A percentile compares a stretch with the other conserved stretches of the same genome.
phyloP scores from a whole-genome alignment of 2,888 invertebrate genomes.

The Elysia crispata region DNA sequence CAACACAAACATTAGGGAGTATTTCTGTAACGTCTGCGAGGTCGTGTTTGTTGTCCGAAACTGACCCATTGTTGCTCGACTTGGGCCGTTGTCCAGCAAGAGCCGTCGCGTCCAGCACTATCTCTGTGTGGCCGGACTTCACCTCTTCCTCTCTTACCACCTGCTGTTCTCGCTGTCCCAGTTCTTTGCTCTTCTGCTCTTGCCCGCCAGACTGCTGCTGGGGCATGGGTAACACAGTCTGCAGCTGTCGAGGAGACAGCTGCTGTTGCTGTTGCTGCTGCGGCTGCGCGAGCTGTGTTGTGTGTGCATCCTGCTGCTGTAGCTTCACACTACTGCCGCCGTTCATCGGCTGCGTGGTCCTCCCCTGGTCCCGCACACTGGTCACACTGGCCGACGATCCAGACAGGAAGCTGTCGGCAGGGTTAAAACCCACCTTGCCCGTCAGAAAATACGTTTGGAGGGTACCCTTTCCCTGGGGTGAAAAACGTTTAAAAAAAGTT shows the following conservation, averaged over 20 bases:
- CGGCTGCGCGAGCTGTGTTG: background rate
- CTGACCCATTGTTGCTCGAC: too few species aligned
- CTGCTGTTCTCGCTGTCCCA: too few species aligned
- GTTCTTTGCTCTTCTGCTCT: too few species aligned
- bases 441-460: conserved; percentile 40
- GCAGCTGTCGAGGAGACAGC: background rate
- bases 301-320: background rate
- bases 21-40: too few species aligned
- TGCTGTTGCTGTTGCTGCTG: background rate
- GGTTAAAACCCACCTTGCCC: conserved; percentile 35
- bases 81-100: too few species aligned
- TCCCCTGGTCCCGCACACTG: background rate
- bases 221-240: background rate
- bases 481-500: background rate
- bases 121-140: too few species aligned
- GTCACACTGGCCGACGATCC: background rate
- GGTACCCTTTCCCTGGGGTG: conserved; percentile 36
- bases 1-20: too few species aligned
- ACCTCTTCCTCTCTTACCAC: too few species aligned
- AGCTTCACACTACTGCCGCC: background rate
- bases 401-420: background rate
- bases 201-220: too few species aligned
- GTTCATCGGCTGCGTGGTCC: background rate
- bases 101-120: too few species aligned
- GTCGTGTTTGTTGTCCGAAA: too few species aligned